These are phyloP conservation scores for Saxidomus purpurata DNA, from an alignment of 1,140 invertebrate genomes.

Conservation along the genomic window DNA sequence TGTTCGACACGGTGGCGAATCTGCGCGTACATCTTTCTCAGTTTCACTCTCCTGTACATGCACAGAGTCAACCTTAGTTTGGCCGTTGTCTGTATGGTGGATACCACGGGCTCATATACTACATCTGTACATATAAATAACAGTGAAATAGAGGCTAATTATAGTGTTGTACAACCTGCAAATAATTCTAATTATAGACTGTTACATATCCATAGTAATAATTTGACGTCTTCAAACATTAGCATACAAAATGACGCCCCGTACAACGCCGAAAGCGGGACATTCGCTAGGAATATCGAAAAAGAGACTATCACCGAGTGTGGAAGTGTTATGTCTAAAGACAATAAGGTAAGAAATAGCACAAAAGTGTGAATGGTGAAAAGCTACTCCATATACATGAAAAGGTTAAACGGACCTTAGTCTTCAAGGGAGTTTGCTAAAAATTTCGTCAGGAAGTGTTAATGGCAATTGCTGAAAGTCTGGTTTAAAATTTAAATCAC, in stretches of 20 bases:
- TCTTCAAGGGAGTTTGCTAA: no score
- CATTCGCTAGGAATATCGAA: neutral
- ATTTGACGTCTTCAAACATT: no score
- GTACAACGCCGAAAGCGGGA: neutral
- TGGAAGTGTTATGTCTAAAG: neutral
- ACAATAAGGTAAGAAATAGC: neutral
- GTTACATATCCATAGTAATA: no score
- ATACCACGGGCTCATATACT: neutral
- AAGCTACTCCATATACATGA: no score
- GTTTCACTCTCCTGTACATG: constrained; percentile 12
- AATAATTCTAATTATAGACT: neutral
- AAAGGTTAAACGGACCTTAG: no score
- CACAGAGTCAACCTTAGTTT: constrained; percentile 50
- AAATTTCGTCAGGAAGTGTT: no score
- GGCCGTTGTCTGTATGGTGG: constrained; percentile 56
- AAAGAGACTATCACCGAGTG: neutral
- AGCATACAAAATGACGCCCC: no score
- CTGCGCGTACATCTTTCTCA: neutral
- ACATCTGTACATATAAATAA: neutral
- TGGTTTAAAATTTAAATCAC: no score
- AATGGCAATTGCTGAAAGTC: no score
- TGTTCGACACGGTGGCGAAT: constrained; percentile 46
- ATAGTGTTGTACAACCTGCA: neutral
- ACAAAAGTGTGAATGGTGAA: no score
- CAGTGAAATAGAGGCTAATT: neutral